phyloP scores from a whole-genome alignment of 2,113 vertebrate species.

The Manacus vitellinus region DNA sequence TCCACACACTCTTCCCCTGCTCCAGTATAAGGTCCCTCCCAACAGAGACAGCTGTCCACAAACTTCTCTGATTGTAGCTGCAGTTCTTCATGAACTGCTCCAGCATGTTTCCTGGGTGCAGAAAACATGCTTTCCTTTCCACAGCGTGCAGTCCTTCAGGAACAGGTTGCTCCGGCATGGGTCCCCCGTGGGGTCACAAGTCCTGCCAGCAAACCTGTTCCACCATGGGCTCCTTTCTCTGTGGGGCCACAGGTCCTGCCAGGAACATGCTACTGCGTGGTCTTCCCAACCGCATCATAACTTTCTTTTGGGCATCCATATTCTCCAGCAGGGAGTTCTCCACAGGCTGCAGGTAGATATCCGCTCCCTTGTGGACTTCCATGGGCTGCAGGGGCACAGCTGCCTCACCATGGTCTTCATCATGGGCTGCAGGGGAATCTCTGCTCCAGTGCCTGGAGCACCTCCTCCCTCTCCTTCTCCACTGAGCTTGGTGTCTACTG shows the following conservation, averaged over 20 bases:
- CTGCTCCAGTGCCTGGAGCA: not conserved
- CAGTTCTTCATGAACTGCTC: not conserved
- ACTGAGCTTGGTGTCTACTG: not conserved
- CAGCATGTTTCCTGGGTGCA: not conserved
- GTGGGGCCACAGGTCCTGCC: no score
- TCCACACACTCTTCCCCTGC: not conserved
- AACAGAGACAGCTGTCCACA: not conserved
- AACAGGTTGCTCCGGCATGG: not conserved
- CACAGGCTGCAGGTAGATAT: not conserved
- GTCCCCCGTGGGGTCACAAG: accelerated
- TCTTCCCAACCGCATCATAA: not conserved
- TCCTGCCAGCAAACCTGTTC: not conserved
- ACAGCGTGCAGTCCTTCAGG: not conserved
- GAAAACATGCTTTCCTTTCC: not conserved
- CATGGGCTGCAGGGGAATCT: not conserved
- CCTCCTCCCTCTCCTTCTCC: not conserved
- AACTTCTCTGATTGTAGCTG: not conserved
- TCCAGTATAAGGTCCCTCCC: not conserved
- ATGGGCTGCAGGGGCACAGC: not conserved
- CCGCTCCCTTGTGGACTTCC: not conserved
- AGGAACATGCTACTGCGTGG: not conserved
- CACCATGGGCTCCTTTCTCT: not conserved
- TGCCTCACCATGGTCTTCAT: not conserved
- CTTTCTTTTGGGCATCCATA: not conserved
- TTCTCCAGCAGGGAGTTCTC: not conserved